A percentile compares a stretch with the other conserved stretches of the same genome.
phyloP scores from a whole-genome alignment of 2,113 vertebrate genomes.

The Apodemus sylvaticus region DNA sequence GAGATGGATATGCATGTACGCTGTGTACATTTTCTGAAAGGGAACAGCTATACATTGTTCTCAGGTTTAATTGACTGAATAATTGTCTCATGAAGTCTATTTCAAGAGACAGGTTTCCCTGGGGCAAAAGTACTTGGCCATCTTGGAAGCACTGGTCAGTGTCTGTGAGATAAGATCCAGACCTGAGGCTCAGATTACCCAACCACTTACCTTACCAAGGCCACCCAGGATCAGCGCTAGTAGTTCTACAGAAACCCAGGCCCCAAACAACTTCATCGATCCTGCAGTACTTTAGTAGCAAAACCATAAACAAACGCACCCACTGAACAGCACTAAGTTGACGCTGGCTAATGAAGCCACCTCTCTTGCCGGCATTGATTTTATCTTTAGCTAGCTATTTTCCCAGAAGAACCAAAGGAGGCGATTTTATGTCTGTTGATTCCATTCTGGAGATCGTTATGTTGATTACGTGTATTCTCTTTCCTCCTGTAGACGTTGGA shows the following conservation, averaged over 20 bases:
- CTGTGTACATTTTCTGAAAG: not conserved
- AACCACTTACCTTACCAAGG: not conserved
- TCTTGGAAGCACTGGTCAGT: not conserved
- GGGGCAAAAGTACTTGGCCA: not conserved
- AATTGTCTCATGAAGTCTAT: not conserved
- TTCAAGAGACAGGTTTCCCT: not conserved
- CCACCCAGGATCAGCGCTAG: not conserved
- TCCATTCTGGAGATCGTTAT: conserved; percentile 72
- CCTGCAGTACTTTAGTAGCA: not conserved
- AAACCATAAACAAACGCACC: conserved; percentile 53
- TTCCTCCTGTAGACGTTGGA: conserved; percentile 59
- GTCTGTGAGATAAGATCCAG: not conserved
- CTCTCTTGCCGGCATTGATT: conserved; percentile 62
- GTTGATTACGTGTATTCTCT: conserved; percentile 77
- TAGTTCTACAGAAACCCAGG: not conserved
- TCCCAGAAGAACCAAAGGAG: conserved; percentile 70
- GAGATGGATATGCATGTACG: not conserved
- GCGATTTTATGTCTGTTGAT: conserved; percentile 73
- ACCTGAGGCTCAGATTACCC: not conserved
- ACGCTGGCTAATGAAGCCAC: conserved; percentile 44
- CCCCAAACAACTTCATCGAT: conserved; percentile 46
- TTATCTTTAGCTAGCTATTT: conserved; percentile 72
- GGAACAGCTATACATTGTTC: not conserved
- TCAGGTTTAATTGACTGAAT: not conserved
- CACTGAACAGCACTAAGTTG: conserved; percentile 35